A percentile compares a stretch with the other conserved stretches of the same genome.
Evolutionary conservation across 2,888 invertebrate genomes (phyloP).

Genomic region (Pristionchus maxplancki): DNA sequence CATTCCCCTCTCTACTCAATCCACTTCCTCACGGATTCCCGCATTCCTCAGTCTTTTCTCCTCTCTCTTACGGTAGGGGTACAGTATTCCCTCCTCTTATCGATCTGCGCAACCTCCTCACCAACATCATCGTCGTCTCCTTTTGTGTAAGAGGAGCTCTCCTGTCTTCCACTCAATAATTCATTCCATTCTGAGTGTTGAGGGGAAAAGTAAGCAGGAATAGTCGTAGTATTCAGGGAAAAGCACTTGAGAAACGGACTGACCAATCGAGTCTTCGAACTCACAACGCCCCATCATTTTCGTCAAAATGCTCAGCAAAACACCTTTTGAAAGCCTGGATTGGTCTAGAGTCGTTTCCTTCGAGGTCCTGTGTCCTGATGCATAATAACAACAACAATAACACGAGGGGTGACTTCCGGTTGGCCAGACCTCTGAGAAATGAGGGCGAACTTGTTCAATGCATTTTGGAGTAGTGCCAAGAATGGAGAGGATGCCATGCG

Average conservation of each 20-base stretch:
- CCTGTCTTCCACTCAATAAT: slow-evolving; percentile 7
- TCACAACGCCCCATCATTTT: neutral
- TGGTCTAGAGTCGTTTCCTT: neutral
- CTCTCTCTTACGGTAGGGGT: neutral
- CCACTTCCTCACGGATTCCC: neutral
- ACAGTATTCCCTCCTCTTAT: neutral
- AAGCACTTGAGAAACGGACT: neutral
- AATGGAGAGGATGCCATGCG: neutral
- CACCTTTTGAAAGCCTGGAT: neutral
- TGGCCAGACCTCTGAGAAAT: neutral
- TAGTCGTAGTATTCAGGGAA: neutral
- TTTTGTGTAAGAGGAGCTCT: neutral
- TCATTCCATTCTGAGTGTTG: neutral
- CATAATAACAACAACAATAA: neutral
- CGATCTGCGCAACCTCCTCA: neutral
- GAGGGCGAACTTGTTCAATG: neutral
- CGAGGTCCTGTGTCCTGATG: neutral
- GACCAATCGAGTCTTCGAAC: slow-evolving; percentile 12
- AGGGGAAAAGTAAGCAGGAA: neutral
- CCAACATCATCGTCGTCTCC: neutral
- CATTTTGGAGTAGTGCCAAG: neutral
- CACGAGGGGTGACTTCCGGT: neutral
- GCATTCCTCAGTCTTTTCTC: neutral
- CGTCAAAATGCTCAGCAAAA: neutral
- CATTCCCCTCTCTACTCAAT: neutral